These are phyloP conservation scores for Notarius quadriscutis DNA, from an alignment of 2,113 vertebrate genomes.

Conservation along the genomic window DNA sequence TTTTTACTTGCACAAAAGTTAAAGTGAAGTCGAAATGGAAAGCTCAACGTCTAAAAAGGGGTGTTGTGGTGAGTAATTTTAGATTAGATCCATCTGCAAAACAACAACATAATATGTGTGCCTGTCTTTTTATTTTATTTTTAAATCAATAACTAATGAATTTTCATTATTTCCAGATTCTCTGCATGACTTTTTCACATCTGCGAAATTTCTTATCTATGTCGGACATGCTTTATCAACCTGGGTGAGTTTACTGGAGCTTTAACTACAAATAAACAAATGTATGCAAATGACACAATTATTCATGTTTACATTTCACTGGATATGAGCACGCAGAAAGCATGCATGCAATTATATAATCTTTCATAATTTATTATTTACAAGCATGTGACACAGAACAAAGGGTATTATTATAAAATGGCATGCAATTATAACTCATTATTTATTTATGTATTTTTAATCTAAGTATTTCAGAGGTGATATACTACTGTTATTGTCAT, in stretches of 20 bases:
- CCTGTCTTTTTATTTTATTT: neutral
- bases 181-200: conserved; percentile 79
- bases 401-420: neutral
- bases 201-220: conserved; percentile 93
- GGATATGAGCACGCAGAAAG: too few species aligned
- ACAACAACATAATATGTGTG: neutral
- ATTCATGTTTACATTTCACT: too few species aligned
- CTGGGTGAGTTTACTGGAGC: conserved; percentile 80
- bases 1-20: neutral
- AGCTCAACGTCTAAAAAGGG: conserved; percentile 59
- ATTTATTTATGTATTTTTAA: neutral
- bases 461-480: neutral
- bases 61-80: conserved; percentile 66
- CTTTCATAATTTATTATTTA: neutral
- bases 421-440: neutral
- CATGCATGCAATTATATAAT: too few species aligned
- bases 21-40: conserved; percentile 64
- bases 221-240: conserved; percentile 91
- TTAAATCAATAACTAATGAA: too few species aligned
- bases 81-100: neutral
- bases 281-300: neutral
- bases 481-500: neutral
- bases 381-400: neutral
- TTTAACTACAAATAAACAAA: neutral
- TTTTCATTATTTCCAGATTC: conserved; percentile 71